Percentiles rank a stretch among this genome's conserved stretches.
phyloP scores from a whole-genome alignment of 2,113 vertebrate genomes.

The Tychaedon coryphoeus region DNA sequence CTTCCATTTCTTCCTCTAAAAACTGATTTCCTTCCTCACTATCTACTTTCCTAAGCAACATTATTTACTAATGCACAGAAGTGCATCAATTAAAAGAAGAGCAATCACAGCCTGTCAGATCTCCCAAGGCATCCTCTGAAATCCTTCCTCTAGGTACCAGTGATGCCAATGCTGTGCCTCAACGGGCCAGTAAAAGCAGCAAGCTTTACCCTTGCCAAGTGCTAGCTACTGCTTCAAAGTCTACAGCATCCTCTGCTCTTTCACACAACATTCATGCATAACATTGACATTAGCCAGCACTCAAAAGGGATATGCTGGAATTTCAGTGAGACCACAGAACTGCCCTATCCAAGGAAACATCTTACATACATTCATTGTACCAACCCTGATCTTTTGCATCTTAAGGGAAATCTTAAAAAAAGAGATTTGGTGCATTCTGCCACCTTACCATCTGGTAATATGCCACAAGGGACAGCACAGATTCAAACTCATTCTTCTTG shows the following conservation, averaged over 20 bases:
- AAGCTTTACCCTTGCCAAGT: neutral
- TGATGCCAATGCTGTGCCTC: neutral
- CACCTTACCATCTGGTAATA: conserved; percentile 97
- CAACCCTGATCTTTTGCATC: neutral
- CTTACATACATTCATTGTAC: neutral
- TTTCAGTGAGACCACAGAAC: neutral
- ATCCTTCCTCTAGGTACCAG: conserved; percentile 2
- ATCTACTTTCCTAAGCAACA: conserved; percentile 20
- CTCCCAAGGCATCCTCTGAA: conserved; percentile 38
- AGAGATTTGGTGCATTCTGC: neutral
- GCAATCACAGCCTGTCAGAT: conserved; percentile 11
- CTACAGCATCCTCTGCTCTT: neutral
- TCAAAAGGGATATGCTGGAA: neutral
- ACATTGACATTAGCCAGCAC: neutral
- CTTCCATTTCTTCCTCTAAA: conserved; percentile 4
- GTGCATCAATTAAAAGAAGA: neutral
- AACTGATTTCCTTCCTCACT: conserved; percentile 25
- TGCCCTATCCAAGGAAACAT: neutral
- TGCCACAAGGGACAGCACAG: conserved; percentile 88
- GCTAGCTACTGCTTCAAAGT: neutral
- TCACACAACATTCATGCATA: neutral
- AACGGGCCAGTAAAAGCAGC: neutral
- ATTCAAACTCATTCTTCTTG: conserved; percentile 87
- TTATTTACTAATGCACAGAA: conserved; percentile 33
- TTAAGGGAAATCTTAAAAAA: neutral